Base-by-base conservation (phyloP, 2,113 vertebrate genomes). In the Callorhinus ursinus region DNA sequence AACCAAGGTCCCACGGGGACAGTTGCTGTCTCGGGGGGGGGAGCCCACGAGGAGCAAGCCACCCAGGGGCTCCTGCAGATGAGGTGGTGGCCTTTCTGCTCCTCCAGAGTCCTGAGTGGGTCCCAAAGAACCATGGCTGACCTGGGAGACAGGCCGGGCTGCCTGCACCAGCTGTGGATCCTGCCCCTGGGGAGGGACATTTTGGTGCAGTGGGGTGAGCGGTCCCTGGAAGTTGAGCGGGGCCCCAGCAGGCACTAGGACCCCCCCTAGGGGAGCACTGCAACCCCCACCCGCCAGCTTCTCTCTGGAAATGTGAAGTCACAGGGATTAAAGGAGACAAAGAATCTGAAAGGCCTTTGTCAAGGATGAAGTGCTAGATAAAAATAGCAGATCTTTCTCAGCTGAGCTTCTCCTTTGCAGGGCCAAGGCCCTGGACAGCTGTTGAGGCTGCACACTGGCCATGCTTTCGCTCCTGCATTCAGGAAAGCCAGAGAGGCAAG, bases 301-400 rank as follows among this genome's bases (percentile, higher is more conserved):
- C 67, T 42, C 33, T 2, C 2, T 5, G 7, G 28, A 81, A 76
- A 88, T 39, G 90, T 65, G 89, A 42, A 51, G 72, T 18, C 7
- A 7, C 42, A 16, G 14, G 80, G 81, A 90, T 82, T 85, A 88
- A 83, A 76, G 46, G 39, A 74, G 93, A 97, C 90, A 76, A 46
- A 82, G 77, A 79, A 28, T 61, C 69, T 5, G n/a, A 90, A 63
- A 85, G 81, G 42, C 86, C 63, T 85, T 2, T 24, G 71, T 15
- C 9, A 80, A 94, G 57, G 94, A 88, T 24, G 49, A 59, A 90
- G 89, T 13, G 28, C 69, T 15, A 53, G 93, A 80, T 90, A 84
- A 95, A 98, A 95, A 93, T 14, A 96, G 95, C 94, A 92, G 83
- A 65, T n/a, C 33, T 87, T 59, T 63, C 59, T 51, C 28, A 33